Base-by-base conservation (phyloP, 1,140 invertebrate genomes). In the Monomorium pharaonis region DNA sequence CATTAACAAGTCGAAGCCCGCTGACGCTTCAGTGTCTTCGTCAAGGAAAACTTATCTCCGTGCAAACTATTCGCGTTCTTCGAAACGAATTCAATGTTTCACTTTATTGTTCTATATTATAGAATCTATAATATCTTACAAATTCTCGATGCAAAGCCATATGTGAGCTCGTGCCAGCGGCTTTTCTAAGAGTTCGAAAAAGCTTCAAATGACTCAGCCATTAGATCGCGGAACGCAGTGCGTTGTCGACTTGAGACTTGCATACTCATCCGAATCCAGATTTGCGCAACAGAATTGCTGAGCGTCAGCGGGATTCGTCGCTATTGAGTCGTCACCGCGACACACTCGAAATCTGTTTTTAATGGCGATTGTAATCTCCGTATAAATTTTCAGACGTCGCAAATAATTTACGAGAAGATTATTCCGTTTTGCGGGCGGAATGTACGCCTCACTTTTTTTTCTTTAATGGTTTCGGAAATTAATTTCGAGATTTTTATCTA, bases 141-240 rank as follows among this genome's bases (percentile, higher is more conserved):
- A n/a, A 51, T 37, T 44, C 30, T 30, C 44, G 42, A 54, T 44
- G 77, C 51, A 78, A 86, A 83, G 69, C 78, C 85, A 33, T 86
- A 86, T 37, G 58, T 47, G 24, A 37, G 65, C 56, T 51, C 30
- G 9, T 54, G 51, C 76, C 65, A 51, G 27, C 42, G 30, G 72
- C 86, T 67, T 51, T 87, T 87, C 86, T 85, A 87, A 87, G 83
- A 77, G 86, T 87, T 87, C 86, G 72, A 85, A 69, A 77, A 85
- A 42, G 63, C 77, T 70, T 30, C 63, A 69, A 58, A 69, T 74
- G 85, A 86, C 54, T 84, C 80, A 54, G 74, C 69, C 67, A 58
- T 67, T 69, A 78, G 60, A 85, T 63, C 54, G 42, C 33, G 30
- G 37, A 69, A 80, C 44, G 65, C 44, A 12, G 21, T 27, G 21